A percentile compares a stretch with the other conserved stretches of the same genome.
phyloP scores from a whole-genome alignment of 2,888 invertebrate genomes.

The Agriopis leucophaearia region DNA sequence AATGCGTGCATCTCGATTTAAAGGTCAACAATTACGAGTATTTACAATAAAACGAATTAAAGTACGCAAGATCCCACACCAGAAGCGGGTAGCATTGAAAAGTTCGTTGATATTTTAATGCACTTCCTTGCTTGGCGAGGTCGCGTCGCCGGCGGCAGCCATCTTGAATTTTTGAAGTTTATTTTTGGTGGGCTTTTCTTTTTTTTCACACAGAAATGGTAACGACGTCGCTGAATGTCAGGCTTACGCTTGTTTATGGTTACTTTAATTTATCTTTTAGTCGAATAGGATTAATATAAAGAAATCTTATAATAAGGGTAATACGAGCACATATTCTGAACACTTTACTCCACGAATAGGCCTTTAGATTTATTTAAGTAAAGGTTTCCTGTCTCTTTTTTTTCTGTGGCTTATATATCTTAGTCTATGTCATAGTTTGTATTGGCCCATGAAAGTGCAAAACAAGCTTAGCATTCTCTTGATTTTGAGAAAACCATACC shows the following conservation, averaged over 20 bases:
- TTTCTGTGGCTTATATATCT: no score
- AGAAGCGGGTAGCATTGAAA: slow-evolving; percentile 81
- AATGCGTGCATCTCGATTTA: slow-evolving; percentile 61
- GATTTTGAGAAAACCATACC: no score
- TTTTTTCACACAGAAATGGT: slow-evolving; percentile 64
- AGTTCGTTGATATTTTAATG: slow-evolving; percentile 84
- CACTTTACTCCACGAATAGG: no score
- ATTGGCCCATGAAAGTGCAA: no score
- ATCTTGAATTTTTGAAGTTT: slow-evolving; percentile 83
- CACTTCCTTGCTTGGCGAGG: slow-evolving; percentile 82
- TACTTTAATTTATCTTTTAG: slow-evolving; percentile 26
- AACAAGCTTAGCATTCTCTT: no score
- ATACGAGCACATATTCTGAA: background rate
- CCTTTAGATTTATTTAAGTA: no score
- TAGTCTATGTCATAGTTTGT: no score
- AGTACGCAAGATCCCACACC: slow-evolving; percentile 39
- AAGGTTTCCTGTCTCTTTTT: no score
- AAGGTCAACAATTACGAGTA: slow-evolving; percentile 64
- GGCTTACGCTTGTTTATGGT: slow-evolving; percentile 27
- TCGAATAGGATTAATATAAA: background rate
- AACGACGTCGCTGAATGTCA: slow-evolving; percentile 53
- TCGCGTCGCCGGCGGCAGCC: slow-evolving; percentile 69
- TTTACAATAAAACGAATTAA: slow-evolving; percentile 47
- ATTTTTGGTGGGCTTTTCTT: slow-evolving; percentile 78
- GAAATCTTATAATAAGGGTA: background rate